Evolutionary conservation across 2,888 invertebrate species (phyloP).

Genomic region (Eupithecia dodoneata): DNA sequence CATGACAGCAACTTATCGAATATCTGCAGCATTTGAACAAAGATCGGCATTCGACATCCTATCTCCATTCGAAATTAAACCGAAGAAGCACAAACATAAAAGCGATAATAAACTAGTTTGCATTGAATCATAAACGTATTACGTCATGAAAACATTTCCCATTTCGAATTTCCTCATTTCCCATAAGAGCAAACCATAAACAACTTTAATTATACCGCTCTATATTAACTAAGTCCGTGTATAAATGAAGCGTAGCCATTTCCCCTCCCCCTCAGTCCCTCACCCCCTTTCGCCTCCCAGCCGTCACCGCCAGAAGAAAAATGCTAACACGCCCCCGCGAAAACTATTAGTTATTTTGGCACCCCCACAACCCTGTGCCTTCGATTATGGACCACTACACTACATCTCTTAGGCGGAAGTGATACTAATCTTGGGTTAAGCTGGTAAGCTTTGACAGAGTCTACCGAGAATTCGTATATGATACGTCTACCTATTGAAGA

Average conservation of each 20-base stretch:
- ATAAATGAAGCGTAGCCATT: constrained; percentile 80
- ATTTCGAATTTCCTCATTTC: constrained; percentile 25
- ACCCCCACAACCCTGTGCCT: constrained; percentile 71
- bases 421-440: constrained; percentile 38
- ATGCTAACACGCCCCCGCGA: constrained; percentile 84
- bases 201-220: constrained; percentile 32
- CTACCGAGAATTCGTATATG: neutral
- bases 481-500: neutral
- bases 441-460: constrained; percentile 7
- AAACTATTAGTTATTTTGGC: constrained; percentile 85
- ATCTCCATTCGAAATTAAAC: neutral
- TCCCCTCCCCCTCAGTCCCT: constrained; percentile 75
- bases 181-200: constrained; percentile 23
- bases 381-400: constrained; percentile 74
- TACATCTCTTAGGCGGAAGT: constrained; percentile 50
- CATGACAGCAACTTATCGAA: neutral
- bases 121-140: constrained; percentile 16
- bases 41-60: neutral
- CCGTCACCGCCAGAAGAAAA: constrained; percentile 84
- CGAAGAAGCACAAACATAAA: neutral
- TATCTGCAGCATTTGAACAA: neutral
- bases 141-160: constrained; percentile 23
- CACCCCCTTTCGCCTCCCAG: constrained; percentile 53
- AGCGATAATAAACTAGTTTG: constrained; percentile 8
- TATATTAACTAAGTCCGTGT: constrained; percentile 79